Percentiles rank a stretch among this genome's conserved stretches.
phyloP scores from a whole-genome alignment of 2,113 vertebrate genomes.

The Ciconia stormi region DNA sequence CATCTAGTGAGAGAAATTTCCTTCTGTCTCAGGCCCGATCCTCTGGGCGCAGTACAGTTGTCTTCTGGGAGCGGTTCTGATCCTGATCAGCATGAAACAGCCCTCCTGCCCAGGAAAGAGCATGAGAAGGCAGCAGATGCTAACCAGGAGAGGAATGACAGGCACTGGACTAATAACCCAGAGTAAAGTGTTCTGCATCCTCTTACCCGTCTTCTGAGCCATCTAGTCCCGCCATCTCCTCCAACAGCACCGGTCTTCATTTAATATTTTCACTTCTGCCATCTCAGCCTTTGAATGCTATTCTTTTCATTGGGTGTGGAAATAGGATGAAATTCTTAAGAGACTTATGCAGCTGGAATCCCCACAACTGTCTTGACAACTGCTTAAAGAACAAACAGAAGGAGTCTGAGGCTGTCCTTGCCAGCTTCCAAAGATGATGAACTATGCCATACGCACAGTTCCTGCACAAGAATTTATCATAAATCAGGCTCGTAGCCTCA shows the following conservation, averaged over 20 bases:
- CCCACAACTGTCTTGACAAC: not conserved
- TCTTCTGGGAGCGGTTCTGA: not conserved
- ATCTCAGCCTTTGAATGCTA: not conserved
- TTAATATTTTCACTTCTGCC: not conserved
- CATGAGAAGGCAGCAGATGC: not conserved
- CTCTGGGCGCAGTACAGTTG: not conserved
- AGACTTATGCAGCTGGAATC: not conserved
- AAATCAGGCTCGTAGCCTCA: conserved; percentile 19
- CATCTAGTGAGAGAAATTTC: not conserved
- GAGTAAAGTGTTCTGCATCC: not conserved
- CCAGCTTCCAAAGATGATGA: conserved; percentile 20
- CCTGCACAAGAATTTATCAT: conserved; percentile 5
- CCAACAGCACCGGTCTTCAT: not conserved
- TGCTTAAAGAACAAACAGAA: not conserved
- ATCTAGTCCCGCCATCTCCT: not conserved
- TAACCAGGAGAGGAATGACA: not conserved
- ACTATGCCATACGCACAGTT: not conserved
- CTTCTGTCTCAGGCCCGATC: not conserved
- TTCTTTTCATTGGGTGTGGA: not conserved
- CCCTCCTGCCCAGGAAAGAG: not conserved
- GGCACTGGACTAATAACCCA: not conserved
- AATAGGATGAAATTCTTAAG: conserved; percentile 8
- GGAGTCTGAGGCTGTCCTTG: not conserved
- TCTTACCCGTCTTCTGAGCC: not conserved
- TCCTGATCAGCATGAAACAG: not conserved